Conservation (phyloP, 2,797 vertebrate genomes). For the Chrosomus eos region DNA sequence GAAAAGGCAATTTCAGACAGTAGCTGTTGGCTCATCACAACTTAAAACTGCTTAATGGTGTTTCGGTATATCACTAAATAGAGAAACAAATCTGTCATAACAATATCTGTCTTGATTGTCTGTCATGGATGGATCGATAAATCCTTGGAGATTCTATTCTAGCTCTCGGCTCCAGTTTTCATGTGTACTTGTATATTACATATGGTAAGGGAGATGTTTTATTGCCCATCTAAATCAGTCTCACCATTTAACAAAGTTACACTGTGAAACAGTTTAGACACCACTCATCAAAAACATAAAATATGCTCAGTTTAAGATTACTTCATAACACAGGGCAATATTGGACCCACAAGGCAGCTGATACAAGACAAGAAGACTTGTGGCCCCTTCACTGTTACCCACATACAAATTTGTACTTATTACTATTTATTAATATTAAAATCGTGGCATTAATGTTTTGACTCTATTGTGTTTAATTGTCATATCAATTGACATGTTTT, state of each 20-base stretch:
- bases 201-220: background rate
- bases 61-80: slow-evolving; percentile 59
- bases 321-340: background rate
- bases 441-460: too few relatives aligned
- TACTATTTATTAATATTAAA: too few relatives aligned
- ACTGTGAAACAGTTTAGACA: background rate
- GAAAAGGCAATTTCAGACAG: slow-evolving; percentile 74
- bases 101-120: slow-evolving; percentile 69
- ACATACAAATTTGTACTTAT: too few relatives aligned
- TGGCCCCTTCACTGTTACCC: background rate
- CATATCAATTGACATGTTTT: too few relatives aligned
- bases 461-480: too few relatives aligned
- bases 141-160: background rate
- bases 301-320: background rate
- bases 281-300: background rate
- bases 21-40: slow-evolving; percentile 73
- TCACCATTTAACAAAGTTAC: slow-evolving; percentile 26
- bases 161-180: background rate
- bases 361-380: background rate
- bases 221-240: slow-evolving; percentile 19
- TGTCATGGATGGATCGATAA: slow-evolving; percentile 25
- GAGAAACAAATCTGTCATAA: slow-evolving; percentile 49
- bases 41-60: slow-evolving; percentile 68
- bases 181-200: slow-evolving; percentile 24
- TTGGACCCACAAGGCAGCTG: background rate